phyloP scores from a whole-genome alignment of 2,113 vertebrate species.

The Xyliphius kryptos region DNA sequence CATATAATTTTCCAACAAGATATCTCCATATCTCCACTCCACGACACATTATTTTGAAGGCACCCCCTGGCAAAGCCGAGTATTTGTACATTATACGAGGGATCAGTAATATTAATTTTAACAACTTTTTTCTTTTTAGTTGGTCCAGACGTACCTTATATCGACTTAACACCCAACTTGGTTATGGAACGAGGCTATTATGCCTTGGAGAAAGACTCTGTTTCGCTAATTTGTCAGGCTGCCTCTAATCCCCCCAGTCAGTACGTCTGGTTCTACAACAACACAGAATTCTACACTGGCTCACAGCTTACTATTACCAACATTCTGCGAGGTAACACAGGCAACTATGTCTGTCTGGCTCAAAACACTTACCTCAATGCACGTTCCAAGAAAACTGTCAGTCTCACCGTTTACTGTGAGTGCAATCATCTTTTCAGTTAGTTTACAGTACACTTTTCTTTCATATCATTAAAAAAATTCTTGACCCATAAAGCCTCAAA shows the following conservation, averaged over 20 bases:
- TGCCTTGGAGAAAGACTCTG: slow-evolving; percentile 72
- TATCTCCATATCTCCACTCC: too few relatives aligned
- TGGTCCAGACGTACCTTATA: slow-evolving; percentile 75
- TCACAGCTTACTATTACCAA: slow-evolving; percentile 68
- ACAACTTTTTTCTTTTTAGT: slow-evolving; percentile 51
- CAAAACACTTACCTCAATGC: slow-evolving; percentile 75
- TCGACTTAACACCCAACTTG: slow-evolving; percentile 72
- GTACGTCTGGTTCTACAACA: slow-evolving; percentile 82
- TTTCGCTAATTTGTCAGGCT: slow-evolving; percentile 76
- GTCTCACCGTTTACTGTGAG: slow-evolving; percentile 85
- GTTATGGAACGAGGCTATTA: slow-evolving; percentile 67
- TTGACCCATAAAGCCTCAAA: too few relatives aligned
- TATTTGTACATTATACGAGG: too few relatives aligned
- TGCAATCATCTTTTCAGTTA: not conserved
- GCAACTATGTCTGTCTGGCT: slow-evolving; percentile 81
- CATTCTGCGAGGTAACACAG: slow-evolving; percentile 70
- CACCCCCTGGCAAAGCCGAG: too few relatives aligned
- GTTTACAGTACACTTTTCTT: not conserved
- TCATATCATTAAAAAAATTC: too few relatives aligned
- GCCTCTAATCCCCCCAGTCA: slow-evolving; percentile 78
- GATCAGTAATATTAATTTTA: not conserved
- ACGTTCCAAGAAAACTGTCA: slow-evolving; percentile 67
- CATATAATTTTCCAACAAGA: too few relatives aligned
- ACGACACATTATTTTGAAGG: too few relatives aligned
- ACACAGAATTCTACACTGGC: slow-evolving; percentile 69